These are phyloP conservation scores for Macropis europaea DNA, from an alignment of 2,888 invertebrate genomes.

Conservation along the genomic window DNA sequence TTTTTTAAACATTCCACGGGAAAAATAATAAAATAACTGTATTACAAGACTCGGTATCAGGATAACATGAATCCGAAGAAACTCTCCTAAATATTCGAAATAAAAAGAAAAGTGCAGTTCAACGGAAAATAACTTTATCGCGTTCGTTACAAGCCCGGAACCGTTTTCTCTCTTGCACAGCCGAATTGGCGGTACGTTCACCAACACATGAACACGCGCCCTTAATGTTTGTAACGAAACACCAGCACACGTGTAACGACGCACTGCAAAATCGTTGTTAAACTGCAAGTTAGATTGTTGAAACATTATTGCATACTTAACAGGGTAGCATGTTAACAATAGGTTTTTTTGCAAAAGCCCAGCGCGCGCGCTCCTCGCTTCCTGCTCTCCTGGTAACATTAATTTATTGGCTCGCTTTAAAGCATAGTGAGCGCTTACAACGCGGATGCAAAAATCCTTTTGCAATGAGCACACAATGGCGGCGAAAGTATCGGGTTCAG, in stretches of 20 bases:
- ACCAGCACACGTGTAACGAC: background rate
- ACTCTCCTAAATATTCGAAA: slow-evolving; percentile 3
- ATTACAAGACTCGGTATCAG: slow-evolving; percentile 6
- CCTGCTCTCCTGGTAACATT: slow-evolving; percentile 57
- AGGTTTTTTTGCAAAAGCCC: slow-evolving; percentile 60
- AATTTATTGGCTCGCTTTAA: slow-evolving; percentile 57
- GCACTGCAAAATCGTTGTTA: slow-evolving; percentile 40
- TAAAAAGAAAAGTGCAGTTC: background rate
- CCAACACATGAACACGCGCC: background rate
- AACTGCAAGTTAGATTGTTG: slow-evolving; percentile 46
- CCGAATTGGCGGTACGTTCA: background rate
- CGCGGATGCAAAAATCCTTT: slow-evolving; percentile 30
- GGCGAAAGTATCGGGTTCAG: slow-evolving; percentile 58
- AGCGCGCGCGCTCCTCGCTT: slow-evolving; percentile 10
- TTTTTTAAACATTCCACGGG: no score
- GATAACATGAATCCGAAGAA: slow-evolving; percentile 18
- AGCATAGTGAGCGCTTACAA: slow-evolving; percentile 12
- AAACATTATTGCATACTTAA: slow-evolving; percentile 55
- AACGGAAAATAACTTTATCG: background rate
- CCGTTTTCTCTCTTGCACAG: background rate
- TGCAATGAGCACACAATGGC: slow-evolving; percentile 42
- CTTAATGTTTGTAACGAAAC: background rate
- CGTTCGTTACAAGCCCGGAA: background rate
- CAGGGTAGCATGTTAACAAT: slow-evolving; percentile 55
- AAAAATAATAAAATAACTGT: slow-evolving; percentile 12